These are phyloP conservation scores for Antedon bifida DNA, from an alignment of 35 echinoderm and acorn worm species.

Conservation along the genomic window DNA sequence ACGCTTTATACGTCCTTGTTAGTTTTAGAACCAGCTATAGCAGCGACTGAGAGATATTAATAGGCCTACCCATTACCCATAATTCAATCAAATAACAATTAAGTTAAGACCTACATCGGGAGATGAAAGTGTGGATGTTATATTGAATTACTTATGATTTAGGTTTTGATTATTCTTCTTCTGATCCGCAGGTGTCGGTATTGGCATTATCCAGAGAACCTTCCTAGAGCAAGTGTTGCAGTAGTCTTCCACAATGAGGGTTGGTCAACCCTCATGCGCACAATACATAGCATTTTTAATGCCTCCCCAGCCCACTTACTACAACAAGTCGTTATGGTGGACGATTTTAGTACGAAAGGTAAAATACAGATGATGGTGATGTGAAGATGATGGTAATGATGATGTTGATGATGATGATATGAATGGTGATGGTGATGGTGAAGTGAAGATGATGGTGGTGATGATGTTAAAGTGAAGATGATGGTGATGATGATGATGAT, in stretches of 20 bases:
- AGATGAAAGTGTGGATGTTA: too few species aligned
- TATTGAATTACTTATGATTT: too few species aligned
- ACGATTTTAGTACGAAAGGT: slow-evolving; percentile 90
- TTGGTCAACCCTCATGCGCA: slow-evolving; percentile 84
- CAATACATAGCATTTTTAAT: slow-evolving; percentile 84
- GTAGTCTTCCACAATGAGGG: slow-evolving; percentile 93
- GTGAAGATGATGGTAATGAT: background rate
- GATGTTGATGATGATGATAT: background rate
- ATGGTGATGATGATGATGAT: background rate
- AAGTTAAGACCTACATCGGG: too few species aligned
- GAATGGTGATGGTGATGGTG: background rate
- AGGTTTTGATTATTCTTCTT: background rate
- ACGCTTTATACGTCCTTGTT: too few species aligned
- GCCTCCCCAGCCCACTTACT: slow-evolving; percentile 54
- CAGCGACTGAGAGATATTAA: too few species aligned
- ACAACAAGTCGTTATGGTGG: slow-evolving; percentile 74
- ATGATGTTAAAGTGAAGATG: background rate
- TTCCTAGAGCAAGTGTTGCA: slow-evolving; percentile 64
- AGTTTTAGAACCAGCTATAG: too few species aligned
- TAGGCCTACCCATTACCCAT: too few species aligned
- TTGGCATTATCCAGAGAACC: slow-evolving; percentile 72
- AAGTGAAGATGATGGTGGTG: background rate
- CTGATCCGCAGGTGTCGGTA: slow-evolving; percentile 59
- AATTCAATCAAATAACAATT: too few species aligned
- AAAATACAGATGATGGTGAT: background rate